Evolutionary conservation across 2,797 vertebrate genomes (phyloP), one percentile per base, ranked within the genome.

Genomic region (Neostethus bicornis): DNA sequence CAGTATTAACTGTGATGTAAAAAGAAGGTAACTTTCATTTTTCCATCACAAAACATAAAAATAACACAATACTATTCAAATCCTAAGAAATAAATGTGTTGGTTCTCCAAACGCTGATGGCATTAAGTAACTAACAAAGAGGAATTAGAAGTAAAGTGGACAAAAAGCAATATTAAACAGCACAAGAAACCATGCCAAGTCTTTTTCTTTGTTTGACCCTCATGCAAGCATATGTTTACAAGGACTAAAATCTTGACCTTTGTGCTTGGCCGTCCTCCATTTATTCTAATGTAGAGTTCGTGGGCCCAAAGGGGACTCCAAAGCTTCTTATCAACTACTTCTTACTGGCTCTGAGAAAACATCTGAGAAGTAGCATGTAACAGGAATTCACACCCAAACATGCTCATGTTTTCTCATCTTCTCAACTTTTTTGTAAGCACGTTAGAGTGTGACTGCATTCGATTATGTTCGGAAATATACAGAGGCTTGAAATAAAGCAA

Each of bases 251-350:
- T 66, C 55, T 69, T 83, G 80, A 86, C 87, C 81, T 87, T 89
- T 51, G 39, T 34, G 37, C 66, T 61, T 54, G 61, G 48, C 57
- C 48, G 48, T 75, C 51, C 47, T 62, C 28, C 39, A 39, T 41
- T 37, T 62, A 65, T 63, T 73, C 56, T 78, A 84, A 86, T 80
- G 73, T 82, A 77, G 68, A 50, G 62, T 85, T 73, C 66, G 51
- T 38, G 49, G 74, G 70, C 85, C 72, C 58, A 60, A 5, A 52
- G 73, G 79, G n/a, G 74, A 80, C 73, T 49, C 48, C 23, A 50
- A 37, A 48, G 68, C 68, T 74, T 65, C 79, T 77, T 77, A 84
- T 76, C 77, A 59, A 61, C 73, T 48, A 61, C 56, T 69, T 51
- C 73, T 73, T 64, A 35, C 70, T 70, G 66, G 61, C 37, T 65